Evolutionary conservation across 2,113 vertebrate genomes (phyloP).

Genomic region (Psettodes erumei): DNA sequence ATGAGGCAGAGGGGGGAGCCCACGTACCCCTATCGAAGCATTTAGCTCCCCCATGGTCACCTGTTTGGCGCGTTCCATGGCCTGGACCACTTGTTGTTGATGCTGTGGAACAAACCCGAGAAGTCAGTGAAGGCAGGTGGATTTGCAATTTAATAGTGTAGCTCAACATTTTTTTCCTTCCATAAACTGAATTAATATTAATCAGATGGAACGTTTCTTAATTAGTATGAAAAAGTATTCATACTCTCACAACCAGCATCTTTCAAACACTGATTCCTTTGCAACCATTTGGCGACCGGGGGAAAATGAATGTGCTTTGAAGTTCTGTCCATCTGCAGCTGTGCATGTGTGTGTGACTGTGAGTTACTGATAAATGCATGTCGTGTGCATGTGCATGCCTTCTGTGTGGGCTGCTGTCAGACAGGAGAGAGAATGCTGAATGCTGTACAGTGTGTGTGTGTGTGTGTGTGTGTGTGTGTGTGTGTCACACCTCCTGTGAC

Average conservation of each 20-base stretch:
- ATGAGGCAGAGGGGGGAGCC: slow-evolving; percentile 85
- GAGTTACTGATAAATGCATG: slow-evolving; percentile 40
- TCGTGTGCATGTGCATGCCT: slow-evolving; percentile 25
- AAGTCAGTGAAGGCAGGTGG: slow-evolving; percentile 44
- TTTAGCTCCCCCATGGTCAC: slow-evolving; percentile 95
- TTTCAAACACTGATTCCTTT: slow-evolving; percentile 10
- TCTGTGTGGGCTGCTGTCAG: slow-evolving; percentile 49
- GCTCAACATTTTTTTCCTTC: not conserved
- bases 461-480: slow-evolving; percentile 44
- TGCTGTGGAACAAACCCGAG: slow-evolving; percentile 82
- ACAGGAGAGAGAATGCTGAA: slow-evolving; percentile 26
- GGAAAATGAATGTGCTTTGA: slow-evolving; percentile 27
- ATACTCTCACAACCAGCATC: slow-evolving; percentile 7
- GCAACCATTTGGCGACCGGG: slow-evolving; percentile 20
- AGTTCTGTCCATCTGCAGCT: slow-evolving; percentile 41
- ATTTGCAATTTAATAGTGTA: not conserved
- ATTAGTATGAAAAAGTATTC: slow-evolving; percentile 33
- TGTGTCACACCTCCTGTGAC: slow-evolving; percentile 92
- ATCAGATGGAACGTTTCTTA: slow-evolving; percentile 11
- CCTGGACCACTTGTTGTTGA: slow-evolving; percentile 96
- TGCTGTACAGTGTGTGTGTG: slow-evolving; percentile 24
- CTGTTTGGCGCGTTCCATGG: slow-evolving; percentile 95
- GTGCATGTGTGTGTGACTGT: slow-evolving; percentile 7
- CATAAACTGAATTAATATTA: slow-evolving; percentile 5
- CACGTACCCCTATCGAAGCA: slow-evolving; percentile 96